Evolutionary conservation across 2,113 vertebrate species (phyloP).

Genomic region (Actenoides hombroni): DNA sequence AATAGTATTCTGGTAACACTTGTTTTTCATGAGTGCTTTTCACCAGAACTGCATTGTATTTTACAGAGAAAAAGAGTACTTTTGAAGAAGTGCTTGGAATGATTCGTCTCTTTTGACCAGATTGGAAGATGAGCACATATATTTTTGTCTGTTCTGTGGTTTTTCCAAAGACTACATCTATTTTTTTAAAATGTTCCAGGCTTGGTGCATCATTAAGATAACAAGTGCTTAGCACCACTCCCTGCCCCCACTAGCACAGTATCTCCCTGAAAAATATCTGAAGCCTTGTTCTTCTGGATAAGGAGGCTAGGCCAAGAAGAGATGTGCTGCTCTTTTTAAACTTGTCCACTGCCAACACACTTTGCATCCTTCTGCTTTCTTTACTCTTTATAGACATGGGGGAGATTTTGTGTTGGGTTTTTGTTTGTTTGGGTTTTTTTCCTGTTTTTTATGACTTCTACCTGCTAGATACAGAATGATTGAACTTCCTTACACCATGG

Average conservation of each 20-base stretch:
- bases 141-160: neutral
- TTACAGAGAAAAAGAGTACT: neutral
- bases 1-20: neutral
- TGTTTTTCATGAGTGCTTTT: neutral
- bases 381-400: neutral
- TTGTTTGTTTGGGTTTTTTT: neutral
- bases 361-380: neutral
- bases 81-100: neutral
- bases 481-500: neutral
- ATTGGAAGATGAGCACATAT: neutral
- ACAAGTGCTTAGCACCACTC: neutral
- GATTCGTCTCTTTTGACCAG: neutral
- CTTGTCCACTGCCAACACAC: neutral
- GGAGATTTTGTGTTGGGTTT: neutral
- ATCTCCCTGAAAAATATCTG: neutral
- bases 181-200: neutral
- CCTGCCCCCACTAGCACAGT: neutral
- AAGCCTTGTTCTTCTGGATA: neutral
- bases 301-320: neutral
- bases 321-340: neutral
- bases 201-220: neutral
- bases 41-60: neutral
- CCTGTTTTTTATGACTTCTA: neutral
- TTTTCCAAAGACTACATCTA: neutral
- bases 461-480: neutral